Base-by-base conservation (phyloP, 2,797 vertebrate genomes). In the Peromyscus nudipes region DNA sequence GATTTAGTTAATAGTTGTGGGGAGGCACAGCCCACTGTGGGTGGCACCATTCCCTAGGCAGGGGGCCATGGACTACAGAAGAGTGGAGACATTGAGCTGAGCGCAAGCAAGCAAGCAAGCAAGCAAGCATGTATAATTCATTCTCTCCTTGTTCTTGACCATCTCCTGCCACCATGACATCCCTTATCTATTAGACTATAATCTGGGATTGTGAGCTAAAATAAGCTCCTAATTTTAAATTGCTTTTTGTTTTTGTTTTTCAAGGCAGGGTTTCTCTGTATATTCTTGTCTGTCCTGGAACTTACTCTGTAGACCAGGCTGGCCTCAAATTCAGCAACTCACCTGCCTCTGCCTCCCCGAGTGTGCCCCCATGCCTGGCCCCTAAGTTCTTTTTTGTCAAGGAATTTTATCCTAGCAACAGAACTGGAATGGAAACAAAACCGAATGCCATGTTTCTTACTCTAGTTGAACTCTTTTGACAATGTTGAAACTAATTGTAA, bases 381-480 rank as follows among this genome's bases (percentile, higher is more conserved):
- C 83, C 64, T 34, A 21, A 64, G 27, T 84, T 49, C 40, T 3
- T 46, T 46, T 83, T 69, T 37, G 49, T 71, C n/a, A 40, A 27
- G 34, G 0, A 55, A 55, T 37, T 69, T 55, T 49, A 71, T 55
- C 46, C 14, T 55, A 71, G 84, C 67, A 17, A 71, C 25, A 73
- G 46, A 71, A 69, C 12, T 10, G 12, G 31, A 86, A 49, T n/a
- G 31, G 52, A 55, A 55, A 40, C n/a, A 37, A 87, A 73, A 71
- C 14, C 12, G 89, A 77, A 65, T 87, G 40, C 31, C 65, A 1
- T 62, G 34, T 91, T 46, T 89, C 21, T 92, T 94, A 92, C 25
- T 81, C 92, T 95, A 86, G 86, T 52, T 92, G 65, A 76, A 57
- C 37, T 77, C 40, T 86, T 23, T 46, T 46, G 65, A 62, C 75